A percentile compares a stretch with the other conserved stretches of the same genome.
phyloP scores from a whole-genome alignment of 2,888 invertebrate genomes.

The Allolobophora icterica region DNA sequence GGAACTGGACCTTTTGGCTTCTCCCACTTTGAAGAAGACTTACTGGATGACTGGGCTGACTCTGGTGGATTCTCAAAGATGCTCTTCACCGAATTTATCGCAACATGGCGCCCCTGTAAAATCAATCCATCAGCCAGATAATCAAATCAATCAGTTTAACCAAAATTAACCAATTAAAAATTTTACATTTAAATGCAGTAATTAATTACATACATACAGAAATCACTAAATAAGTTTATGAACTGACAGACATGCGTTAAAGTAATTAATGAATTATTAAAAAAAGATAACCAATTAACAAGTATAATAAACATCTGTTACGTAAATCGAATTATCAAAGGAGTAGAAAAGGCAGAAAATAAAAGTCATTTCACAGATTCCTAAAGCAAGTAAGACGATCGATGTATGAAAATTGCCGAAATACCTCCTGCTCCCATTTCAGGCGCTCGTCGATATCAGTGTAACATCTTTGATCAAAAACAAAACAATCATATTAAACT shows the following conservation, averaged over 20 bases:
- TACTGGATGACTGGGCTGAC: not conserved
- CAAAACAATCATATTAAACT: not conserved
- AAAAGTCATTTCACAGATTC: not conserved
- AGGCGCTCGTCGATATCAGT: not conserved
- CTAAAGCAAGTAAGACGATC: not conserved
- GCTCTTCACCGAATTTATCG: conserved; percentile 18
- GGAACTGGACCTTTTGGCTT: conserved; percentile 37
- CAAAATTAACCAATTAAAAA: not conserved
- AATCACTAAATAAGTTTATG: not conserved
- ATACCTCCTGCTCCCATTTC: conserved; percentile 11
- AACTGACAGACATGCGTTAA: not conserved
- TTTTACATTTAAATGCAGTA: not conserved
- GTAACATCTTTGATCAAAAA: not conserved
- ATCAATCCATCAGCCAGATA: not conserved
- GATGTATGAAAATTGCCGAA: not conserved
- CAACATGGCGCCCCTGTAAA: not conserved
- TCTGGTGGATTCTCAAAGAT: not conserved
- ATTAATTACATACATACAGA: not conserved
- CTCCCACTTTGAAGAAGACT: conserved; percentile 32
- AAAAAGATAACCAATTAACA: not conserved
- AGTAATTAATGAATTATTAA: not conserved
- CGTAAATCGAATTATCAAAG: not conserved
- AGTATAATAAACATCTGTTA: not conserved
- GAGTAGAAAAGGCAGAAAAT: not conserved
- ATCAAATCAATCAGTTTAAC: not conserved